Base-by-base conservation (phyloP, 1,140 invertebrate genomes). In the Apis laboriosa region DNA sequence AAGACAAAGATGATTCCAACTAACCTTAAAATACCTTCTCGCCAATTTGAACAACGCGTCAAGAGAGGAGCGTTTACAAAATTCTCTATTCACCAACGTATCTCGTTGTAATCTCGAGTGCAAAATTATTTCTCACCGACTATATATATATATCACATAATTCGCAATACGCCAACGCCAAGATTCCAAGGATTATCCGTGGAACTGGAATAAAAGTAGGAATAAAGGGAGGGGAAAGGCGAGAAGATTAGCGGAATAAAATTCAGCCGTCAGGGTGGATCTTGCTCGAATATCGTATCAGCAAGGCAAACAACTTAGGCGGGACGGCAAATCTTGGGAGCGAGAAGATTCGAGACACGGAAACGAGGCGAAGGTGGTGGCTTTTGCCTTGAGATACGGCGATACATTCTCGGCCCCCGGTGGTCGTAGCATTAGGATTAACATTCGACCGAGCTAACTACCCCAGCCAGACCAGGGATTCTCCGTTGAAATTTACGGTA, bases 371-470 rank as follows among this genome's bases (percentile, higher is more conserved):
- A 83, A 87, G 81, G 85, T 66, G 81, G 80, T 66, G 34, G 77
- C 70, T 85, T 76, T 68, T 76, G 74, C 80, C 56, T 80, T 61
- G 81, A 86, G 66, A 75, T 74, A 82, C 76, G 77, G 55, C 77
- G 77, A 77, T 80, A 80, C 82, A 80, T 80, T 77, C 73, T 76
- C 77, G 60, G 58, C 19, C 58, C 34, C 34, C 34, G 34, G 61
- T 74, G 83, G 85, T 53, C 76, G 67, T 83, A 83, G 77, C 71
- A 79, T 74, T 72, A 78, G 85, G 86, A 90, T 90, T 89, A 91
- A 87, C 89, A 90, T 90, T 90, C 77, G 90, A 83, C 83, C 79
- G 81, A 89, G 84, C 84, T 88, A 91, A 89, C 88, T 89, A 87
- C 83, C 84, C 34, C 34, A 86, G 87, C 80, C 85, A 86, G 84